Percentiles rank a stretch among this genome's conserved stretches.
phyloP scores from a whole-genome alignment of 2,888 invertebrate species.

The Coremacera marginata region DNA sequence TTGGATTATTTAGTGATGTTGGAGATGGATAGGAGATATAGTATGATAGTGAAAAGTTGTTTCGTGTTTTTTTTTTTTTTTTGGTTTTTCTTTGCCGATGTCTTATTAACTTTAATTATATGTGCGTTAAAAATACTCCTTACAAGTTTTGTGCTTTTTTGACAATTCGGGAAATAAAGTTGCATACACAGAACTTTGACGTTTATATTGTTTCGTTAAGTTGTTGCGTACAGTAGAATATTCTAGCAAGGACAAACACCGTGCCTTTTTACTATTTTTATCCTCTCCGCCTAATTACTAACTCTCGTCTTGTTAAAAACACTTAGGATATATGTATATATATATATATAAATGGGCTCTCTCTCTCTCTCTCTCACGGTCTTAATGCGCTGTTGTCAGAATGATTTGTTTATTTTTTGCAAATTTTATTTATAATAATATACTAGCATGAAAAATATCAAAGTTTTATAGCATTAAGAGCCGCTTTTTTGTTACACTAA shows the following conservation, averaged over 20 bases:
- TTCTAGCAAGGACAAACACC: constrained; percentile 30
- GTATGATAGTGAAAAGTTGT: constrained; percentile 30
- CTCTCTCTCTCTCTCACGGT: not conserved
- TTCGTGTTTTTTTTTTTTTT: constrained; percentile 16
- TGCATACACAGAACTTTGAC: not conserved
- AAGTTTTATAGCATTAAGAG: too few relatives aligned
- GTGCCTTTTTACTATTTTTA: not conserved
- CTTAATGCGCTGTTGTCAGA: not conserved
- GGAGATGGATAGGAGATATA: too few relatives aligned
- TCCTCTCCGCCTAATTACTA: not conserved
- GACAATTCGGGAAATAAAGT: constrained; percentile 9
- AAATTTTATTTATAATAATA: constrained; percentile 37
- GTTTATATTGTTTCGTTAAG: constrained; percentile 21
- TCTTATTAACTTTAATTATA: constrained; percentile 38
- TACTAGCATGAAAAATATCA: constrained; percentile 20
- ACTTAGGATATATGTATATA: too few relatives aligned
- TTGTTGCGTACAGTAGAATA: not conserved
- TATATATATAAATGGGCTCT: not conserved
- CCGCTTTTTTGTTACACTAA: too few relatives aligned
- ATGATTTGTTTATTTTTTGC: constrained; percentile 38
- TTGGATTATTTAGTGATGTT: not conserved
- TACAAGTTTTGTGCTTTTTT: constrained; percentile 4
- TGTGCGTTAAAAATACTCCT: not conserved
- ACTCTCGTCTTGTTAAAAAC: not conserved
- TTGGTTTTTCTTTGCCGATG: too few relatives aligned